Evolutionary conservation across 2,113 vertebrate species (phyloP), one percentile per base, ranked within the genome.

Genomic region (Scartelaos histophorus): DNA sequence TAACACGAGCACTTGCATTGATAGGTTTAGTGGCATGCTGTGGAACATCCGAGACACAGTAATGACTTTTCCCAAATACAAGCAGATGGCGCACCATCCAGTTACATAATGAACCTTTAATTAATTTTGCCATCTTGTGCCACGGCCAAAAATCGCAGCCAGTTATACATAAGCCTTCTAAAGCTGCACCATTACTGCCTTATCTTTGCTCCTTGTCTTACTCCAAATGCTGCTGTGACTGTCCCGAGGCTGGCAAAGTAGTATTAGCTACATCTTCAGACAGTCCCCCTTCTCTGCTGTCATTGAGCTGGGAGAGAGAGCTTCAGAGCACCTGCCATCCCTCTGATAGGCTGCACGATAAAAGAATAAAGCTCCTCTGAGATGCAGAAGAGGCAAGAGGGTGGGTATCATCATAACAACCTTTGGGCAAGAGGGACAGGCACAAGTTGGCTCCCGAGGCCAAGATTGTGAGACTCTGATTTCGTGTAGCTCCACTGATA

Each of bases 271-370:
- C 71, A 70, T 67, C 71, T 67, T 68, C 0, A 49, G 68, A 67
- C 69, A 25, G 3, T 4, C 67, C 83, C 83, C 51, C 19, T 54
- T n/a, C n/a, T n/a, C 19, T 3, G 7, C 19, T 62, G 51, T 75
- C 73, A 53, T 49, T 2, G 64, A 71, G 71, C 66, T 53, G 45
- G 22, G 70, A 65, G 65, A 84, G 66, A 13, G 51, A 38, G 57
- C 66, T 85, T 71, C 75, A 77, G 67, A 71, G 84, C 54, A 13
- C 54, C 56, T 4, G 17, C 80, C 85, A 84, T 90, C 85, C 73
- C 19, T 85, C 61, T 67, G 89, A 89, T 85, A 70, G 66, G 49
- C 77, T 51, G 47, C 29, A 60, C 62, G 90, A 89, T 90, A 85
- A 87, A 79, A 79, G 67, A 82, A 83, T 73, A 76, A 74, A 82